Conservation (phyloP, 1,140 invertebrate species). For the Cydia fagiglandana region DNA sequence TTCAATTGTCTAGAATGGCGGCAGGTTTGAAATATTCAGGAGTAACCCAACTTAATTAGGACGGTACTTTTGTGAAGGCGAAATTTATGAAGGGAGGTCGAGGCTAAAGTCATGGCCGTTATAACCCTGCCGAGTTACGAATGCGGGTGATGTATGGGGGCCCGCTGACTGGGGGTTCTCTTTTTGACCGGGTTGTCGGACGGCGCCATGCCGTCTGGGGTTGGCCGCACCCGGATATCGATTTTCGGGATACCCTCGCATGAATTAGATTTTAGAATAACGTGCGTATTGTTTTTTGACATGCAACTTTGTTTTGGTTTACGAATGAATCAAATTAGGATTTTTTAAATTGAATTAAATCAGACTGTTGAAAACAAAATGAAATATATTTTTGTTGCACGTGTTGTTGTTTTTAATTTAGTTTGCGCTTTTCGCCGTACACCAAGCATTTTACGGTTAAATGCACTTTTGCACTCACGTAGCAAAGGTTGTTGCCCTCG, state of each 20-base stretch:
- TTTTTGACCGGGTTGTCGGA: conserved; percentile 62
- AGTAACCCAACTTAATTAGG: conserved; percentile 63
- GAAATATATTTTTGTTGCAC: not conserved
- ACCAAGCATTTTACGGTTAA: not conserved
- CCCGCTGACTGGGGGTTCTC: conserved; percentile 51
- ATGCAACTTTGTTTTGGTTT: conserved; percentile 38
- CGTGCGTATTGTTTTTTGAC: conserved; percentile 36
- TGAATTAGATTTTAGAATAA: conserved; percentile 41
- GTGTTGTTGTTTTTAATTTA: conserved; percentile 3
- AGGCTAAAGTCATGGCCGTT: conserved; percentile 53
- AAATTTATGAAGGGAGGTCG: conserved; percentile 52
- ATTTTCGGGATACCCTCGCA: conserved; percentile 38
- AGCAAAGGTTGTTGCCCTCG: conserved; percentile 16
- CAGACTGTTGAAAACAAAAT: not conserved
- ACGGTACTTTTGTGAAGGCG: conserved; percentile 52
- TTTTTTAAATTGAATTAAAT: not conserved
- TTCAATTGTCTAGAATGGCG: conserved; percentile 40
- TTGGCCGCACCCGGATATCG: conserved; percentile 49
- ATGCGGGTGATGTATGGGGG: conserved; percentile 58
- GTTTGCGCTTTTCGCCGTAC: not conserved
- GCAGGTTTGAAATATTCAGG: conserved; percentile 54
- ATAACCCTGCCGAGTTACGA: conserved; percentile 49
- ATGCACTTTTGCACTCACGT: not conserved
- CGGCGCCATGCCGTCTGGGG: conserved; percentile 61
- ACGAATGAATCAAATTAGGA: conserved; percentile 1